These are phyloP conservation scores for Charaxes varanes DNA, from an alignment of 1,140 invertebrate species.

Conservation along the genomic window DNA sequence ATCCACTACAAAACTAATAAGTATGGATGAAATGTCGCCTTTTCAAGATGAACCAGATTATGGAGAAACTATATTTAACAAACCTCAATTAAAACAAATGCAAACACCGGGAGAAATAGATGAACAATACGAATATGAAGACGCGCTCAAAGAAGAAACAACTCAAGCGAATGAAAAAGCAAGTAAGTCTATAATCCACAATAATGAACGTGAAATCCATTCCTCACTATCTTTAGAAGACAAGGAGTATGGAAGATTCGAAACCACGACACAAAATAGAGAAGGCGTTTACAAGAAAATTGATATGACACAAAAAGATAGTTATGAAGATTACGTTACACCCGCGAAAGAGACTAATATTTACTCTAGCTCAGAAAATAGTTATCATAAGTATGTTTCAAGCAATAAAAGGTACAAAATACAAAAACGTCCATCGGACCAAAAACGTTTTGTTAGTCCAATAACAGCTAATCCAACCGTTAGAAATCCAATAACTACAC, in stretches of 20 bases:
- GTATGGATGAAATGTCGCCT: slow-evolving; percentile 2
- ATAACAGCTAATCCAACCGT: slow-evolving; percentile 1
- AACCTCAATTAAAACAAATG: slow-evolving; percentile 1
- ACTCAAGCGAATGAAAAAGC: background rate
- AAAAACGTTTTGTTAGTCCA: background rate
- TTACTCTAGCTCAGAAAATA: slow-evolving; percentile 22
- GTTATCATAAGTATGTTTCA: slow-evolving; percentile 9
- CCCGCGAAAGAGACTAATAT: slow-evolving; percentile 32
- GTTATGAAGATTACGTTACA: slow-evolving; percentile 44
- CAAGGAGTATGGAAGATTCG: background rate
- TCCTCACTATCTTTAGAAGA: background rate
- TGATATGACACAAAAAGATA: slow-evolving; percentile 31
- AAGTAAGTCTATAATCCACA: background rate
- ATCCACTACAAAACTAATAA: background rate
- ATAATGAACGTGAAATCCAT: background rate
- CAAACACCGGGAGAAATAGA: background rate
- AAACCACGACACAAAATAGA: slow-evolving; percentile 3
- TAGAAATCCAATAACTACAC: background rate
- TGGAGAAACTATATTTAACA: slow-evolving; percentile 1
- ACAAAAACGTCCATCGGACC: background rate
- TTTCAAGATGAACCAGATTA: background rate
- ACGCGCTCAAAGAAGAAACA: slow-evolving; percentile 1
- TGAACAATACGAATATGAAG: slow-evolving; percentile 1
- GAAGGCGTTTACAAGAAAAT: slow-evolving; percentile 11
- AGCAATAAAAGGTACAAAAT: slow-evolving; percentile 9